Percentiles rank a stretch among this genome's conserved stretches.
phyloP scores from a whole-genome alignment of 2,797 vertebrate species.

The Alauda arvensis region DNA sequence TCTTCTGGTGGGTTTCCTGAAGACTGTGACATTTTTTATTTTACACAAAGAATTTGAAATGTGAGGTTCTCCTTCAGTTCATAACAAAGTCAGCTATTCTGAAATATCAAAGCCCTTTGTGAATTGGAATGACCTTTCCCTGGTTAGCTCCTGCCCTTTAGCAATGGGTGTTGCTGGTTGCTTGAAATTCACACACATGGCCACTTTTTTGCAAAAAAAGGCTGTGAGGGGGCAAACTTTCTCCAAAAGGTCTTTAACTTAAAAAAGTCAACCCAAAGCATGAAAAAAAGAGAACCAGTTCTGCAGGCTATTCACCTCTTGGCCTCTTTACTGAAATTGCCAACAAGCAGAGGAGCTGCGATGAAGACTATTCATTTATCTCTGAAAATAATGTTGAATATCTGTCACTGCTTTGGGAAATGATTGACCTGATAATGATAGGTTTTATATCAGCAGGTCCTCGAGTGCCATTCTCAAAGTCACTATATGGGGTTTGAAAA shows the following conservation, averaged over 20 bases:
- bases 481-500: slow-evolving; percentile 41
- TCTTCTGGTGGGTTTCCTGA: slow-evolving; percentile 26
- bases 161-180: slow-evolving; percentile 48
- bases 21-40: slow-evolving; percentile 1
- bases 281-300: slow-evolving; percentile 29
- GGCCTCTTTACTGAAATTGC: slow-evolving; percentile 49
- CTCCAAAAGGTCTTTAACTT: slow-evolving; percentile 49
- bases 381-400: slow-evolving; percentile 60
- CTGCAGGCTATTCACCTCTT: slow-evolving; percentile 54
- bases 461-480: slow-evolving; percentile 36
- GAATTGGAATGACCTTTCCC: slow-evolving; percentile 62
- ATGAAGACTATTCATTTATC: slow-evolving; percentile 46
- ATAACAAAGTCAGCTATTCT: slow-evolving; percentile 52
- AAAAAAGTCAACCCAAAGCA: slow-evolving; percentile 29
- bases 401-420: slow-evolving; percentile 57
- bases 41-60: slow-evolving; percentile 37
- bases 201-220: slow-evolving; percentile 10
- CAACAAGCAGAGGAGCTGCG: background rate
- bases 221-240: slow-evolving; percentile 36
- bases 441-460: slow-evolving; percentile 52
- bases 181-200: slow-evolving; percentile 30
- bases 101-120: slow-evolving; percentile 58
- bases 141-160: slow-evolving; percentile 55
- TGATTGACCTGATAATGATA: slow-evolving; percentile 54
- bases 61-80: slow-evolving; percentile 48